Evolutionary conservation across 2,113 vertebrate genomes (phyloP).

Genomic region (Dasyornis broadbenti): DNA sequence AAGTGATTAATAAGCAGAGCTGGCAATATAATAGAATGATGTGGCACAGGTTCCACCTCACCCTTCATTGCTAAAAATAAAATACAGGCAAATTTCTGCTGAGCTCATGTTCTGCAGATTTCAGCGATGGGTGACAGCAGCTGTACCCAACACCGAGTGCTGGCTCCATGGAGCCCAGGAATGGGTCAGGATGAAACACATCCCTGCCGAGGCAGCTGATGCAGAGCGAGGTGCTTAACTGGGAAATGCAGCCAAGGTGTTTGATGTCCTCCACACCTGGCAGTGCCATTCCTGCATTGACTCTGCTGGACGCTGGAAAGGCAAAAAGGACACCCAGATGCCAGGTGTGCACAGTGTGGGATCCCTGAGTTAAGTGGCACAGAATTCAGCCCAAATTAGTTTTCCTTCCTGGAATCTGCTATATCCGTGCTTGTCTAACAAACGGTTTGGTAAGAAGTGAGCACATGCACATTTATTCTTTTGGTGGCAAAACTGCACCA

Average conservation of each 20-base stretch:
- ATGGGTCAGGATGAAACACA: neutral
- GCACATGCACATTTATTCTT: neutral
- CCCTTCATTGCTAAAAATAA: neutral
- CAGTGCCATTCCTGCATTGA: neutral
- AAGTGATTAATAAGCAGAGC: neutral
- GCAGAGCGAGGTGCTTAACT: neutral
- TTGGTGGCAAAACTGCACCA: neutral
- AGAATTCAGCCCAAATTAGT: neutral
- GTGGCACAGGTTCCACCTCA: neutral
- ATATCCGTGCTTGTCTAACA: neutral
- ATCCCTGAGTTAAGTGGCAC: neutral
- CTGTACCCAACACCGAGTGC: no score
- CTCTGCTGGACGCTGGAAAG: neutral
- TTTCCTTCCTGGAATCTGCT: neutral
- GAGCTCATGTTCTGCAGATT: neutral
- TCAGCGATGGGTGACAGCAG: neutral
- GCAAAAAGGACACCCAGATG: neutral
- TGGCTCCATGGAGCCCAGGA: neutral
- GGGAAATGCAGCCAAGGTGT: neutral
- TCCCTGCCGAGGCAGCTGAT: neutral
- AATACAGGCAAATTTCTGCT: neutral
- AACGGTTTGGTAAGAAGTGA: neutral
- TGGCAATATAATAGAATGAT: neutral
- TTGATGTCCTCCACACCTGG: rapidly evolving
- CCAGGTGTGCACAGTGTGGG: rapidly evolving